Conservation (phyloP, 2,888 invertebrate species). For the Phaonia tiefii region DNA sequence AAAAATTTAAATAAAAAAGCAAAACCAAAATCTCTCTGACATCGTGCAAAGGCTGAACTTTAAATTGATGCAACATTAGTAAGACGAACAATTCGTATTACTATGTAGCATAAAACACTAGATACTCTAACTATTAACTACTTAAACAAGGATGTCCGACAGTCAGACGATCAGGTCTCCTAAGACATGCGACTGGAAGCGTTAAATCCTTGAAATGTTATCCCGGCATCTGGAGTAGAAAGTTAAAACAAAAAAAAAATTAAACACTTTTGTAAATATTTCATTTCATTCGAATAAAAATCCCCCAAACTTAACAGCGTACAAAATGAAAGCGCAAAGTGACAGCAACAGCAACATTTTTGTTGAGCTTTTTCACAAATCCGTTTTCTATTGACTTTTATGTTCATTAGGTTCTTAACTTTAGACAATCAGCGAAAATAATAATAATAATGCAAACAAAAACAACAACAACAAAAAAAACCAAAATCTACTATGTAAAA, state of each 20-base stretch:
- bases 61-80: conserved; percentile 48
- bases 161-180: no score
- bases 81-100: conserved; percentile 28
- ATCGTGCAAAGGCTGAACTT: conserved; percentile 64
- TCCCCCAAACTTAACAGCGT: conserved; percentile 38
- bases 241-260: no score
- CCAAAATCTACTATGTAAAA: conserved; percentile 48
- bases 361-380: conserved; percentile 60
- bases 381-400: conserved; percentile 48
- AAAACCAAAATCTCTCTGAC: conserved; percentile 45
- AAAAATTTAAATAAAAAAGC: no score
- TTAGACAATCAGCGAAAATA: conserved; percentile 67
- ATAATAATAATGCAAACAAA: conserved; percentile 54
- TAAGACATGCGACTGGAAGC: no score
- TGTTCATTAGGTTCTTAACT: conserved; percentile 59
- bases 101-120: no score
- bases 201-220: no score
- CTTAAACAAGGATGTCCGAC: no score
- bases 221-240: no score
- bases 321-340: conserved; percentile 59
- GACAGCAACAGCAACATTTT: conserved; percentile 50
- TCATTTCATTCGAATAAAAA: conserved; percentile 34
- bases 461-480: no score
- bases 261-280: conserved; percentile 27
- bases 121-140: no score